Conservation (phyloP, 2,888 invertebrate species). For the Tetranychus truncatus region DNA sequence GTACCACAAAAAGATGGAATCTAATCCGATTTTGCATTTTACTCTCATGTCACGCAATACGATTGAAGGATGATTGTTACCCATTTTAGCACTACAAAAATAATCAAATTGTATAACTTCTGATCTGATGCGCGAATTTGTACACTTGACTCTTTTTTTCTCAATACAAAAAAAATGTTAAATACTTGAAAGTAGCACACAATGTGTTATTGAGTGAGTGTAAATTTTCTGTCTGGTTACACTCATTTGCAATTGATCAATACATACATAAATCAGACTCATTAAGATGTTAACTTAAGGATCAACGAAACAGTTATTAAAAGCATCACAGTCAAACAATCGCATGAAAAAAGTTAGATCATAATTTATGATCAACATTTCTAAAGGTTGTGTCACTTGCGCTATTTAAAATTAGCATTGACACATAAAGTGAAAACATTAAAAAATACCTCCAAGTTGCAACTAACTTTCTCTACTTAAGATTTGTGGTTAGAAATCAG, state of each 20-base stretch:
- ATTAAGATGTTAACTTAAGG: conserved; percentile 3
- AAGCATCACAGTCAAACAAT: too few relatives aligned
- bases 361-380: too few relatives aligned
- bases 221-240: not conserved
- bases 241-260: not conserved
- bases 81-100: not conserved
- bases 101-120: not conserved
- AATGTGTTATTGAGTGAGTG: not conserved
- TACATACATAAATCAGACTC: not conserved
- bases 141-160: not conserved
- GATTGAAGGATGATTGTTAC: not conserved
- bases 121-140: not conserved
- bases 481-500: too few relatives aligned
- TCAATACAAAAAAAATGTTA: too few relatives aligned
- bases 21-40: not conserved
- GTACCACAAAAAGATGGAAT: not conserved
- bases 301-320: not conserved
- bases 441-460: too few relatives aligned
- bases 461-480: too few relatives aligned
- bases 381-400: too few relatives aligned
- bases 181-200: not conserved
- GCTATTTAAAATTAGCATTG: too few relatives aligned
- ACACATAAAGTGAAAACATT: too few relatives aligned
- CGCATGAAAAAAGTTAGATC: too few relatives aligned
- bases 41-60: not conserved